These are phyloP conservation scores for Eueremaeus valkanovi DNA, from an alignment of 2,888 invertebrate species.

Conservation along the genomic window DNA sequence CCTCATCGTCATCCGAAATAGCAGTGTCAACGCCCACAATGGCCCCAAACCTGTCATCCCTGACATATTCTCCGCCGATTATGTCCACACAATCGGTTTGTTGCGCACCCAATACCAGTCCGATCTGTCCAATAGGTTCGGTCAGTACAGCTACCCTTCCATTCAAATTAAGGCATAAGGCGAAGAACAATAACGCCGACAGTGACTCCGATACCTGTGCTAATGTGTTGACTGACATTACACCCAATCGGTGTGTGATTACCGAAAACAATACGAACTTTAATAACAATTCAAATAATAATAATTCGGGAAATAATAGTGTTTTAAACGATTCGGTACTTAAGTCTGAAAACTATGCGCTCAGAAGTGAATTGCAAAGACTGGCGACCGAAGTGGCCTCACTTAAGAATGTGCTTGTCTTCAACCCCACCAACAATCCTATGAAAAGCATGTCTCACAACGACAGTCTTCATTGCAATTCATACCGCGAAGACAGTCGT, in stretches of 20 bases:
- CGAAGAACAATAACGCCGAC: conserved; percentile 55
- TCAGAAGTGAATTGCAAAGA: conserved; percentile 69
- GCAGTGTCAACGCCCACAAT: conserved; percentile 36
- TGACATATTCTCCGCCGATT: conserved; percentile 47
- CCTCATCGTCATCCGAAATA: conserved; percentile 37
- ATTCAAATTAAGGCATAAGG: conserved; percentile 84
- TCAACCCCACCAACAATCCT: not conserved
- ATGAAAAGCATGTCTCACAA: not conserved
- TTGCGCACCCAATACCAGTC: conserved; percentile 43
- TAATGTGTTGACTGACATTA: conserved; percentile 24
- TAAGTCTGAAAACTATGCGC: conserved; percentile 58
- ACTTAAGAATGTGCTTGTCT: conserved; percentile 60
- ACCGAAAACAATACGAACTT: conserved; percentile 30
- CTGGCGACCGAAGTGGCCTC: conserved; percentile 86
- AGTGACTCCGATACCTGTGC: conserved; percentile 48
- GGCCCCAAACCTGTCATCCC: conserved; percentile 40
- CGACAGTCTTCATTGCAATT: not conserved
- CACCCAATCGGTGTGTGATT: conserved; percentile 13
- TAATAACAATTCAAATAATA: not conserved
- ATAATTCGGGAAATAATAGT: conserved; percentile 14
- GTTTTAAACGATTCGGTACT: conserved; percentile 47
- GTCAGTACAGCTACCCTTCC: conserved; percentile 64
- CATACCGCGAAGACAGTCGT: conserved; percentile 2
- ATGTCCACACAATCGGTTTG: conserved; percentile 43
- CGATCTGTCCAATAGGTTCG: not conserved